These are phyloP conservation scores for Eupeodes luniger DNA, from an alignment of 2,888 invertebrate species.

Conservation along the genomic window DNA sequence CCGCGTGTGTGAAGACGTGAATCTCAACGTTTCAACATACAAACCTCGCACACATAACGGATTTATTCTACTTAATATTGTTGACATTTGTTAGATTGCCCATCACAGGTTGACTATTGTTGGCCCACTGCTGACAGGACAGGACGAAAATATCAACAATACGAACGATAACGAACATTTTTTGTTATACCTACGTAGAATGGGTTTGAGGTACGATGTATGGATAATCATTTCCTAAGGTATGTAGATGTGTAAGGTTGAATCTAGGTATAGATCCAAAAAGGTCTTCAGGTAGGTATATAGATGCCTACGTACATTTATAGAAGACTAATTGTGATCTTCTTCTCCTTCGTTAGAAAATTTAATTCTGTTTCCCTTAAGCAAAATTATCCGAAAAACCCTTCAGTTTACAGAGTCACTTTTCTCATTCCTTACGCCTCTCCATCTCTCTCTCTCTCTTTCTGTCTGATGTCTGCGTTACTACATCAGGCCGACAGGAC, in stretches of 20 bases:
- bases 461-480: no score
- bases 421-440: background rate
- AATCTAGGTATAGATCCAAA: background rate
- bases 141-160: slow-evolving; percentile 65
- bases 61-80: slow-evolving; percentile 69
- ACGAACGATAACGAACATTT: slow-evolving; percentile 12
- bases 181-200: background rate
- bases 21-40: slow-evolving; percentile 55
- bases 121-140: slow-evolving; percentile 66
- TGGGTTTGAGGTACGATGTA: background rate
- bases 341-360: slow-evolving; percentile 48
- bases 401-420: background rate
- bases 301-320: background rate
- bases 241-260: background rate
- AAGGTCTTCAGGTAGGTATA: slow-evolving; percentile 26
- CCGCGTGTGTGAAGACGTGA: slow-evolving; percentile 59
- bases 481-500: background rate
- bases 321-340: slow-evolving; percentile 68
- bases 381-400: slow-evolving; percentile 51
- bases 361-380: slow-evolving; percentile 63
- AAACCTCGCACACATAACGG: slow-evolving; percentile 49
- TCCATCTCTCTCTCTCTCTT: slow-evolving; percentile 9
- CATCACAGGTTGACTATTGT: slow-evolving; percentile 65
- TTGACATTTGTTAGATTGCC: slow-evolving; percentile 72
- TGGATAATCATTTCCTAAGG: background rate